Percentiles rank a stretch among this genome's conserved stretches.
phyloP scores from a whole-genome alignment of 2,888 invertebrate species.

The Athripsodes cinereus region DNA sequence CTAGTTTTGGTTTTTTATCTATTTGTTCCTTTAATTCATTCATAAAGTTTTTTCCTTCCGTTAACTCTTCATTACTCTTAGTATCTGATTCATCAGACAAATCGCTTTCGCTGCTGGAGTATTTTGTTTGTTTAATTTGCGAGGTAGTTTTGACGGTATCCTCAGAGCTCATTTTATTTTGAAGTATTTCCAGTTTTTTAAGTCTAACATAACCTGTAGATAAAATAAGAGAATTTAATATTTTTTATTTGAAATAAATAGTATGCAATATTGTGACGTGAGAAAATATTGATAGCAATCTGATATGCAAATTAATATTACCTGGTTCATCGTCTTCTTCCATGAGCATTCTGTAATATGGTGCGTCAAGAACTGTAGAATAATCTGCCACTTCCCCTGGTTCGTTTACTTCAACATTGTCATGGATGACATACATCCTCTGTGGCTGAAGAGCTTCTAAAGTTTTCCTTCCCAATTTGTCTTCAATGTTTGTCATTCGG shows the following conservation, averaged over 20 bases:
- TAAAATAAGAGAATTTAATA: slow-evolving; percentile 5
- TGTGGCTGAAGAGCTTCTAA: slow-evolving; percentile 56
- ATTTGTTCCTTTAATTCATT: slow-evolving; percentile 15
- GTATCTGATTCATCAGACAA: slow-evolving; percentile 9
- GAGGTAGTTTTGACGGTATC: slow-evolving; percentile 34
- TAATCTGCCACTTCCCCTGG: slow-evolving; percentile 56
- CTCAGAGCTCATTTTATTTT: slow-evolving; percentile 37
- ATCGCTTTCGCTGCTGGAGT: slow-evolving; percentile 26
- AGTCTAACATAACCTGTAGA: slow-evolving; percentile 54
- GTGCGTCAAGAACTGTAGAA: slow-evolving; percentile 52
- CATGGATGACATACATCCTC: slow-evolving; percentile 62
- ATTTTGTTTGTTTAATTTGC: slow-evolving; percentile 36
- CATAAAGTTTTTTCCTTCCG: slow-evolving; percentile 21
- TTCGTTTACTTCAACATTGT: slow-evolving; percentile 66
- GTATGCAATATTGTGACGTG: too few species aligned
- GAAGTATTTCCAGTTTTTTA: slow-evolving; percentile 47
- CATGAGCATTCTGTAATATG: slow-evolving; percentile 57
- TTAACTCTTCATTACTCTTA: slow-evolving; percentile 10
- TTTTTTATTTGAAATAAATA: too few species aligned
- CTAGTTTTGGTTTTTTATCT: slow-evolving; percentile 5
- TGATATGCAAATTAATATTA: slow-evolving; percentile 28
- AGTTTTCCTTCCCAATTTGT: slow-evolving; percentile 29
- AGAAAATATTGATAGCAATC: too few species aligned
- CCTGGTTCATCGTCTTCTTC: slow-evolving; percentile 49
- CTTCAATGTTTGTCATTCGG: slow-evolving; percentile 29